A percentile compares a stretch with the other conserved stretches of the same genome.
Conservation (phyloP, 2,888 invertebrate species). For the Agrotis clavis region DNA sequence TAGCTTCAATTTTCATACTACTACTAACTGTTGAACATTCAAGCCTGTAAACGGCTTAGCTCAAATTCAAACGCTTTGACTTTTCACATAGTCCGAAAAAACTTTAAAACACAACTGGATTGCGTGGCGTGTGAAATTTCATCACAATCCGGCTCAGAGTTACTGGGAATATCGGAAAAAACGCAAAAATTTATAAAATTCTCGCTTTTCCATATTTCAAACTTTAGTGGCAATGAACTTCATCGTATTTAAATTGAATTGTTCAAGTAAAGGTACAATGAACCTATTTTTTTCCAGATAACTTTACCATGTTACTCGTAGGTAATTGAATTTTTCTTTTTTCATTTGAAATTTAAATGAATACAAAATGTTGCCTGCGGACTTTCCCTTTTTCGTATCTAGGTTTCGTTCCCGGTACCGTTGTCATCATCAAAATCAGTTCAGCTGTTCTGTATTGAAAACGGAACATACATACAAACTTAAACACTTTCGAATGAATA, state of each 20-base stretch:
- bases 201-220: not conserved
- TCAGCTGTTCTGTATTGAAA: too few species aligned
- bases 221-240: not conserved
- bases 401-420: too few species aligned
- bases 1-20: not conserved
- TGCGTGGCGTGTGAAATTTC: not conserved
- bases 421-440: too few species aligned
- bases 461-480: too few species aligned
- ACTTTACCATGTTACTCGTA: too few species aligned
- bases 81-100: not conserved
- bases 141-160: conserved; percentile 1
- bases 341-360: not conserved
- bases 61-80: not conserved
- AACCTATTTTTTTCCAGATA: too few species aligned
- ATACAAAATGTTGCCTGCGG: not conserved
- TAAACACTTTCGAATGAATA: too few species aligned
- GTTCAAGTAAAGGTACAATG: not conserved
- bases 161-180: not conserved
- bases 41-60: not conserved
- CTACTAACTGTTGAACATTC: not conserved
- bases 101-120: not conserved
- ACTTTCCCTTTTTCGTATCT: too few species aligned
- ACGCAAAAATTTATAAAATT: not conserved
- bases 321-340: too few species aligned
- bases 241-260: not conserved